Conservation (phyloP, 2,113 vertebrate species). For the Zingel zingel region DNA sequence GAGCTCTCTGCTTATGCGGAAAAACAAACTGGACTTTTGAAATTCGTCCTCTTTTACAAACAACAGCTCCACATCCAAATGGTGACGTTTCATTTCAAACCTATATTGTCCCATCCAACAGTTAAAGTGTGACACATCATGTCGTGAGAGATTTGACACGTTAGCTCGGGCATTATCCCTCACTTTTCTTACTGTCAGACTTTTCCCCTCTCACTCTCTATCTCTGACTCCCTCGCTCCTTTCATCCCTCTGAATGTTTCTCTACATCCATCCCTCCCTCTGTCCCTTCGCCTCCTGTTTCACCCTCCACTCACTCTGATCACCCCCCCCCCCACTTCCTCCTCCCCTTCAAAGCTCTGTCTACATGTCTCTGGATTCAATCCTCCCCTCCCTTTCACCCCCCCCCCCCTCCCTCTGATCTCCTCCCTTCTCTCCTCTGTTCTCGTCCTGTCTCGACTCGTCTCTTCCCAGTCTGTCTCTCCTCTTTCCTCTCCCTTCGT, state of each 20-base stretch:
- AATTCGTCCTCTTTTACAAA: not conserved
- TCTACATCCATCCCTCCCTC: constrained; percentile 25
- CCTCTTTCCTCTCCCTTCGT: not conserved
- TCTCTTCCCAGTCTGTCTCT: constrained; percentile 18
- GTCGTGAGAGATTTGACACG: not conserved
- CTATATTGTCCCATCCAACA: not conserved
- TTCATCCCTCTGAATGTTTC: constrained; percentile 3
- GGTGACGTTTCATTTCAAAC: not conserved
- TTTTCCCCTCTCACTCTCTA: not conserved
- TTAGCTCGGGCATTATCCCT: not conserved
- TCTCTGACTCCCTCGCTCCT: constrained; percentile 9
- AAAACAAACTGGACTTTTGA: not conserved
- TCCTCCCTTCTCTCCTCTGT: not conserved
- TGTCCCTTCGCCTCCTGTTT: constrained; percentile 19
- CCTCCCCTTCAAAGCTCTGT: constrained; percentile 51
- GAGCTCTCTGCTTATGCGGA: no score
- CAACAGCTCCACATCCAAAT: not conserved
- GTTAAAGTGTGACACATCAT: no score
- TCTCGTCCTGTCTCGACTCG: constrained; percentile 18
- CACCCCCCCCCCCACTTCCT: not conserved
- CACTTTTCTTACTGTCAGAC: not conserved
- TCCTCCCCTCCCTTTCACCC: constrained; percentile 39
- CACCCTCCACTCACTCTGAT: constrained; percentile 33
- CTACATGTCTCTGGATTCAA: constrained; percentile 41
- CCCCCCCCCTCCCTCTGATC: constrained; percentile 19